Base-by-base conservation (phyloP, 2,888 invertebrate genomes). In the Tethea ocularis region DNA sequence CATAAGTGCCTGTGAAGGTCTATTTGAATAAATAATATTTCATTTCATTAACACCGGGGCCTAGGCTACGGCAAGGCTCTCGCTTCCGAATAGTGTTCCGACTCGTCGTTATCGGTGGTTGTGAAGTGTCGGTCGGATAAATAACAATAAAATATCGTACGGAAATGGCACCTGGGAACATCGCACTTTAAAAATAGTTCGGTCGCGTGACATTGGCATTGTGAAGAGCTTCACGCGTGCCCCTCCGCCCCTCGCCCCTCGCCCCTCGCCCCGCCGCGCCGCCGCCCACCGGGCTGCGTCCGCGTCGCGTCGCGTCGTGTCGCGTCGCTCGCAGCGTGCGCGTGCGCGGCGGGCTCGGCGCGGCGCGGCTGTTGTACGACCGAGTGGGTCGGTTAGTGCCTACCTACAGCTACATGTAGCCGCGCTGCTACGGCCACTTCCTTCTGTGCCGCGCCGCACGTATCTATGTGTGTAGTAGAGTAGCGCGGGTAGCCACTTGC, bases 141-240 rank as follows among this genome's bases (percentile, higher is more conserved):
- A n/a, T 20, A 20, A 46, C n/a, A 46, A 20, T 46, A 46, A 7
- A 1, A 46, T 20, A 1, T 46, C 3, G 17, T 46, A 67, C 76
- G 74, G 72, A 68, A 77, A 74, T 73, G 70, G 60, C 77, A 71
- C 72, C 74, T 68, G 68, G 58, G 62, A 63, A 62, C 59, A 61
- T 64, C 63, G 61, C 55, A 63, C 51, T 74, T 74, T 75, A 66
- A 64, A 80, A 81, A 82, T 83, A 83, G 78, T 72, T 60, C 61
- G 57, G 61, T 68, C 71, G 58, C 67, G 77, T 80, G 83, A 78
- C 82, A 78, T 81, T 84, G 83, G 80, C 83, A 81, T 80, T 78
- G 80, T 72, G 60, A 59, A 63, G 63, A 63, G 65, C 38, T 58
- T 41, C 58, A 62, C 56, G 59, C 54, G 54, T 55, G 61, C 58